phyloP scores from a whole-genome alignment of 2,888 invertebrate species.

The Galerucella pusilla region DNA sequence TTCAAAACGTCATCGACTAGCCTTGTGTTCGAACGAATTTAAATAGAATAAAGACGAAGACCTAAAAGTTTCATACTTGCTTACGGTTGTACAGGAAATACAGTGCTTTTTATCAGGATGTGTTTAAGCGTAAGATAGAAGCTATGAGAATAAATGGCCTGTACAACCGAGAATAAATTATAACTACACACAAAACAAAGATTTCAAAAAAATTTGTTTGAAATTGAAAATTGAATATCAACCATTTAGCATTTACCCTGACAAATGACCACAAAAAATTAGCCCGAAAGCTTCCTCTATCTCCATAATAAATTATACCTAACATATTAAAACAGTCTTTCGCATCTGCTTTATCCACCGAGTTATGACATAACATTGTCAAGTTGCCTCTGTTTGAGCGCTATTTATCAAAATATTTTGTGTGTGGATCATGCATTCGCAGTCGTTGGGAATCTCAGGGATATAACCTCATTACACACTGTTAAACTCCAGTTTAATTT shows the following conservation, averaged over 20 bases:
- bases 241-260: constrained; percentile 17
- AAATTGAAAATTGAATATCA: constrained; percentile 19
- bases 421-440: constrained; percentile 52
- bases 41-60: neutral
- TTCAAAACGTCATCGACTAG: no score
- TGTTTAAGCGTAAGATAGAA: neutral
- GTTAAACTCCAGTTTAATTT: neutral
- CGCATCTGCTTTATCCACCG: constrained; percentile 38
- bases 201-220: constrained; percentile 6
- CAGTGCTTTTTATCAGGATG: neutral
- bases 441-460: constrained; percentile 12
- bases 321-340: constrained; percentile 35
- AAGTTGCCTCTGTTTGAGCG: constrained; percentile 55
- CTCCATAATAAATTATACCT: constrained; percentile 34
- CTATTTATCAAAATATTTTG: constrained; percentile 60
- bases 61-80: no score
- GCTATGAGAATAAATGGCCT: neutral
- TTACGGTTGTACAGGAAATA: no score
- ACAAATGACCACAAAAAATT: constrained; percentile 32
- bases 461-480: neutral
- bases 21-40: neutral
- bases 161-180: neutral
- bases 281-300: constrained; percentile 29
- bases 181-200: neutral
- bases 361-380: constrained; percentile 53